A percentile compares a stretch with the other conserved stretches of the same genome.
Conservation (phyloP, 2,888 invertebrate species). For the Microplitis manilae region DNA sequence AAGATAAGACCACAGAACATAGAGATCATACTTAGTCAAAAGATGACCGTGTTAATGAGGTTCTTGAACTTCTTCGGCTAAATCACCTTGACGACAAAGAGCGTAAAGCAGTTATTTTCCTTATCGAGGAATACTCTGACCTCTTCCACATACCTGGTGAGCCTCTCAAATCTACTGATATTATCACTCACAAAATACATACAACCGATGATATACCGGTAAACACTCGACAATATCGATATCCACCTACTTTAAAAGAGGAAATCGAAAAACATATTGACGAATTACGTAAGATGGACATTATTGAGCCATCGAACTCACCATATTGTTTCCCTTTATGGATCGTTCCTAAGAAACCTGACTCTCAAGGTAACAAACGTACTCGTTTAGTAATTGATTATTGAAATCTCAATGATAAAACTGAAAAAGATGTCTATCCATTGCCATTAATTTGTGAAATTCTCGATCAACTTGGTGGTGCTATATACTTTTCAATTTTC, state of each 20-base stretch:
- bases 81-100: conserved; percentile 19
- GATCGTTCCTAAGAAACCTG: conserved; percentile 13
- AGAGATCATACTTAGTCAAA: not conserved
- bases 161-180: not conserved
- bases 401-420: too few relatives aligned
- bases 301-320: conserved; percentile 22
- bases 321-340: conserved; percentile 3
- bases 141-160: conserved; percentile 24
- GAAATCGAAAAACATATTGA: conserved; percentile 19
- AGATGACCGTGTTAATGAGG: conserved; percentile 1
- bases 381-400: conserved; percentile 15
- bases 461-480: conserved; percentile 28
- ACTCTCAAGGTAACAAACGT: conserved; percentile 2
- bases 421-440: too few relatives aligned
- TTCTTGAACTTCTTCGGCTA: not conserved
- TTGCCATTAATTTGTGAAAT: not conserved
- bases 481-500: conserved; percentile 31
- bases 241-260: not conserved
- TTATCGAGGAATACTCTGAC: conserved; percentile 17
- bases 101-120: conserved; percentile 6
- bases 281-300: not conserved
- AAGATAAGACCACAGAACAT: not conserved
- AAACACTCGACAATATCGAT: conserved; percentile 27
- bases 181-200: conserved; percentile 9
- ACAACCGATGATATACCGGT: conserved; percentile 26